Evolutionary conservation across 2,113 vertebrate genomes (phyloP).

Genomic region (Romanogobio albipinnatus): DNA sequence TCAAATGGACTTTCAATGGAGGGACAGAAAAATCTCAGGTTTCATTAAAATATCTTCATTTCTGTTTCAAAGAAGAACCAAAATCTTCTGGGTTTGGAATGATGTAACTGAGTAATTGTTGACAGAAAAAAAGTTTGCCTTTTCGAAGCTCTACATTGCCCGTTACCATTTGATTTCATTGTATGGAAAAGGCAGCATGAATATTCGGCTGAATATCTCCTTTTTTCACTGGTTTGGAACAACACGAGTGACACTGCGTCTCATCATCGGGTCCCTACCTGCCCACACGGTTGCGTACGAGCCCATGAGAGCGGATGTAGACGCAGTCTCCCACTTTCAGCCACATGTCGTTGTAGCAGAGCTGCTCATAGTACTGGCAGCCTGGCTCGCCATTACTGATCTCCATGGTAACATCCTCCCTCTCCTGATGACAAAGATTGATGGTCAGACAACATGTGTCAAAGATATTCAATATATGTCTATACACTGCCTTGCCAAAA

Average conservation of each 20-base stretch:
- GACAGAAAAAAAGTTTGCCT: no score
- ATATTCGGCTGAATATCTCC: no score
- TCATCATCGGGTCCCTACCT: constrained; percentile 75
- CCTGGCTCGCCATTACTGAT: constrained; percentile 94
- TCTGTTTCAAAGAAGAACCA: no score
- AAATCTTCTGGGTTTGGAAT: no score
- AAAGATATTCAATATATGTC: background rate
- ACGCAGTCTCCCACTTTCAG: constrained; percentile 97
- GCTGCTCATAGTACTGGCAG: constrained; percentile 96
- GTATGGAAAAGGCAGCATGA: no score
- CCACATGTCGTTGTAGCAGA: constrained; percentile 93
- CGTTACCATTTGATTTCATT: no score
- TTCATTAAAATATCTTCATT: no score
- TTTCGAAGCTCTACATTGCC: no score
- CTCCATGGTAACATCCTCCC: constrained; percentile 92
- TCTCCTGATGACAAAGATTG: constrained; percentile 78
- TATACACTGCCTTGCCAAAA: background rate
- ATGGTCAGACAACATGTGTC: background rate
- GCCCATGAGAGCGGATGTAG: constrained; percentile 93
- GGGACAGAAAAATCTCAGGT: no score
- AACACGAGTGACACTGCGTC: background rate
- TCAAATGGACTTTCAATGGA: no score
- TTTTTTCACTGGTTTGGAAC: no score
- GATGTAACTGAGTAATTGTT: no score
- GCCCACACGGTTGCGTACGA: constrained; percentile 93